Conservation (phyloP, 1,140 invertebrate genomes). For the Ptiloglossa arizonensis region DNA sequence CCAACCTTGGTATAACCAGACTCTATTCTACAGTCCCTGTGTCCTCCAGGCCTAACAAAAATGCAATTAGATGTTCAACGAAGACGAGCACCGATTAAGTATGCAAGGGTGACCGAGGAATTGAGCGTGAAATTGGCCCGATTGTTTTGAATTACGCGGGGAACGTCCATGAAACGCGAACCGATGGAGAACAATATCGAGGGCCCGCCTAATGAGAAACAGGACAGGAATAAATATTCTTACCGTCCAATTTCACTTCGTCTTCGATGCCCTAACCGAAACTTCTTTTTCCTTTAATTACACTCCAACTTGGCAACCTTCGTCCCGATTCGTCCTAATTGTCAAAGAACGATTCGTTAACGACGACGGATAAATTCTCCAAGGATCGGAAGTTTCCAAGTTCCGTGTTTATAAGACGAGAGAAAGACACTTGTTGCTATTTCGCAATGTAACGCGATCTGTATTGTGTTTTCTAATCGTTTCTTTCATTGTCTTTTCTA, state of each 20-base stretch:
- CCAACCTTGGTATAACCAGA: slow-evolving; percentile 26
- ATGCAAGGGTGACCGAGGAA: slow-evolving; percentile 62
- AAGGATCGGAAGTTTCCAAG: too few relatives aligned
- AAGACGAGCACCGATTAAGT: slow-evolving; percentile 65
- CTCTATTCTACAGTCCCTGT: slow-evolving; percentile 33
- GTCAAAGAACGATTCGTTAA: background rate
- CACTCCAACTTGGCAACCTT: background rate
- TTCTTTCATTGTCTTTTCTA: too few relatives aligned
- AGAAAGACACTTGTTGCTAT: too few relatives aligned
- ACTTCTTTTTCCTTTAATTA: background rate
- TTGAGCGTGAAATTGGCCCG: slow-evolving; percentile 70
- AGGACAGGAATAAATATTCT: slow-evolving; percentile 14
- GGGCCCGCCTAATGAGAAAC: background rate
- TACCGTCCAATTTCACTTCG: background rate
- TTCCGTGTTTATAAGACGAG: too few relatives aligned
- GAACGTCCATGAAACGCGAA: background rate
- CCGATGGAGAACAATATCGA: background rate
- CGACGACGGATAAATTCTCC: background rate
- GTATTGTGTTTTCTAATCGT: too few relatives aligned
- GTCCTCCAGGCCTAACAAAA: slow-evolving; percentile 61
- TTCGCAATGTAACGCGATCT: too few relatives aligned
- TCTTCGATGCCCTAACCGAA: background rate
- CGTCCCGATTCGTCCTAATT: background rate
- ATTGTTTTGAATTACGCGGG: slow-evolving; percentile 64
- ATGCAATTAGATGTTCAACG: slow-evolving; percentile 70